phyloP scores from a whole-genome alignment of 2,888 invertebrate species.

The Zaprionus obscuricornis region DNA sequence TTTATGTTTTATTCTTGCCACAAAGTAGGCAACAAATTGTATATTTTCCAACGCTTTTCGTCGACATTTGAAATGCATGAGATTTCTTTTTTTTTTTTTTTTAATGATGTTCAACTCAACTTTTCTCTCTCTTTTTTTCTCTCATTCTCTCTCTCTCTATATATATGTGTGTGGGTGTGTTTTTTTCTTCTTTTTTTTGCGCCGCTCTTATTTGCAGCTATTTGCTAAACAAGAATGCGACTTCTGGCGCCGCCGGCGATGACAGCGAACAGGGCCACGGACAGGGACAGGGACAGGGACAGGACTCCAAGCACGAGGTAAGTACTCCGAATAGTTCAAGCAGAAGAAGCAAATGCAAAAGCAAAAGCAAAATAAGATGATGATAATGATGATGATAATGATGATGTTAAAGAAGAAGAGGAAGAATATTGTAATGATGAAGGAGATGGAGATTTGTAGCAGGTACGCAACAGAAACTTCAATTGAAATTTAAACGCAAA shows the following conservation, averaged over 20 bases:
- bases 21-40: conserved; percentile 56
- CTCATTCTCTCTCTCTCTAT: neutral
- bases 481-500: conserved; percentile 55
- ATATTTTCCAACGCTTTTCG: conserved; percentile 29
- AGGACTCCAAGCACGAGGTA: conserved; percentile 66
- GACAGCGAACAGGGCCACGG: conserved; percentile 71
- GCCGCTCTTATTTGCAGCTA: conserved; percentile 41
- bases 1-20: conserved; percentile 8
- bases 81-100: no score
- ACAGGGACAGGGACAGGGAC: conserved; percentile 53
- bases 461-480: conserved; percentile 19
- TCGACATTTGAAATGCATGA: conserved; percentile 61
- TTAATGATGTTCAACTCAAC: conserved; percentile 21
- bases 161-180: no score
- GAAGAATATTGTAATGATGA: no score
- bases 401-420: conserved; percentile 1
- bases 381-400: conserved; percentile 2
- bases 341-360: neutral
- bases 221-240: conserved; percentile 60
- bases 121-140: conserved; percentile 2
- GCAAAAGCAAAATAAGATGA: neutral
- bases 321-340: conserved; percentile 37
- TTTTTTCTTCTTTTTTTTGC: neutral
- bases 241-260: conserved; percentile 59
- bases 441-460: no score